phyloP scores from a whole-genome alignment of 2,113 vertebrate species.

The Pseudorasbora parva region DNA sequence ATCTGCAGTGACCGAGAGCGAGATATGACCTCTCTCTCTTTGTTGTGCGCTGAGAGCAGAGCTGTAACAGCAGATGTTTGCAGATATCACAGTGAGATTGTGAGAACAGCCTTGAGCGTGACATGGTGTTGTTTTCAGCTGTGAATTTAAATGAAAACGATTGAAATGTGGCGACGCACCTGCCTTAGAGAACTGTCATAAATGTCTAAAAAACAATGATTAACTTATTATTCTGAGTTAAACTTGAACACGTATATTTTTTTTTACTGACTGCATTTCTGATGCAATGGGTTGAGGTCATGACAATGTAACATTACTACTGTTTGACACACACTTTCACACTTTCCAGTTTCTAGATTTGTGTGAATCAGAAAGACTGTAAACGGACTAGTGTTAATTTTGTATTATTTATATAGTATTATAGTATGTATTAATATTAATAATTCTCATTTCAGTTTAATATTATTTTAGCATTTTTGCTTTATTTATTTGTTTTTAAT shows the following conservation, averaged over 20 bases:
- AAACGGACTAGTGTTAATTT: neutral
- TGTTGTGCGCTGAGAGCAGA: neutral
- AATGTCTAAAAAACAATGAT: too few species aligned
- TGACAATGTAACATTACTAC: neutral
- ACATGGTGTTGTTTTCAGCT: conserved; percentile 21
- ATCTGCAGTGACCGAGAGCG: neutral
- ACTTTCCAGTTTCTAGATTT: too few species aligned
- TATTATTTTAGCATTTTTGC: neutral
- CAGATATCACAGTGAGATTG: conserved; percentile 30
- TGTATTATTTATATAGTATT: neutral
- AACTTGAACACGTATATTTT: too few species aligned
- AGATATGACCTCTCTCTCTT: neutral
- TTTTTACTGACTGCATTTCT: too few species aligned
- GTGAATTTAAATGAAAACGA: conserved; percentile 14
- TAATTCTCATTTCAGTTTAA: neutral
- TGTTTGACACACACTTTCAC: neutral
- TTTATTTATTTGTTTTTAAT: neutral
- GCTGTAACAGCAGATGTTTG: conserved; percentile 26
- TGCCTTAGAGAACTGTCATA: too few species aligned
- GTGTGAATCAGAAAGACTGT: too few species aligned
- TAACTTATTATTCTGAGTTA: too few species aligned
- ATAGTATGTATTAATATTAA: neutral
- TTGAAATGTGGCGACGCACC: neutral
- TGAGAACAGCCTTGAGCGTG: conserved; percentile 26
- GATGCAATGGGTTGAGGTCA: too few species aligned